Evolutionary conservation across 2,888 invertebrate genomes (phyloP), one percentile per base, ranked within the genome.

Genomic region (Rhagophthalmus giganteus): DNA sequence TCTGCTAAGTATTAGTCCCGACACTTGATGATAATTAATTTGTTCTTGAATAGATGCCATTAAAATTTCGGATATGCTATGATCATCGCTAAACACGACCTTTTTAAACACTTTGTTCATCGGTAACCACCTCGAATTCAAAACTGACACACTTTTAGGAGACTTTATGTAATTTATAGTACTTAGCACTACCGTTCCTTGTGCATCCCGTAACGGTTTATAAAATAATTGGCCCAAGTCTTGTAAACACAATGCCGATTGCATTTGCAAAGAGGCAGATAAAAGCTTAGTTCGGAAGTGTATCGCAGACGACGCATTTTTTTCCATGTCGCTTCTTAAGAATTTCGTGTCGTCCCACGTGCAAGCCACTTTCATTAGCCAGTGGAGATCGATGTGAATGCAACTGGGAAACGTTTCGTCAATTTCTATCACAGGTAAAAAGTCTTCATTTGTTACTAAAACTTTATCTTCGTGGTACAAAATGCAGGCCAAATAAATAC

Each of bases 331-430:
- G 13, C 89, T 85, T n/a, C 90, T 83, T 1, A 97, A 77, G 1
- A 87, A 83, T 69, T 94, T 95, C 4, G 94, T 92, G 70, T 97
- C 95, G 64, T 96, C 94, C 98, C 98, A 98, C 0, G 93, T 90
- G 72, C 95, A 94, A 0, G 96, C 90, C 25, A 97, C 64, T 83
- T 95, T 96, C 90, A 98, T 94, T 13, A 98, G 81, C 98, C 98
- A 99, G 72, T 97, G 92, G 74, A 95, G 92, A 76, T 98, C 98
- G 53, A 85, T 86, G 72, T 94, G 88, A 56, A 96, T 85, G 59
- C 91, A 90, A 65, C 89, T 90, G 31, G 94, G 92, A 73, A 93
- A 95, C 20, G 91, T 91, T 75, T 97, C 97, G 72, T 97, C 97
- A 37, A 98, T 91, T 78, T 97, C 96, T 65, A 98, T 90, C 51